Base-by-base conservation (phyloP, 2,113 vertebrate genomes). In the Channa argus region DNA sequence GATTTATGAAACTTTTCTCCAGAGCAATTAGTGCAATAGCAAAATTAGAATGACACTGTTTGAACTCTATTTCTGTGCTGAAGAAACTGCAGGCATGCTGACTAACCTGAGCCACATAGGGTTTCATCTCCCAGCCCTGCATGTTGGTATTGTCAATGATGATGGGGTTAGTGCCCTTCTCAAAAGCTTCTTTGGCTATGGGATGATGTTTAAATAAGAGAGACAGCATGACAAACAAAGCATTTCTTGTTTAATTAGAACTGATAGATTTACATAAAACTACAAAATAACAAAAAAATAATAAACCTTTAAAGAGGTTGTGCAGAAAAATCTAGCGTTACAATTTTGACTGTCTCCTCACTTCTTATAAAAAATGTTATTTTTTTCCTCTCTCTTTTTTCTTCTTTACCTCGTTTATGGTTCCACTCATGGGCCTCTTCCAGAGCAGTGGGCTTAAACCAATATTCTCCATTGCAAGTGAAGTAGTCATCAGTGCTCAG, bases 121-220 rank as follows among this genome's bases (percentile, higher is more conserved):
- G 97, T 89, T 94, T 98, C 98, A 99, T 99, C 93, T 99, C 98
- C 98, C 98, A 99, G 54, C 94, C 93, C 84, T 98, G 96, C 92
- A 96, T 92, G 83, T 99, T 99, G 89, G 98, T 99, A 89, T 99
- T 99, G 92, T 99, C 98, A 86, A 99, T 97, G 88, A 99, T 97
- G 90, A 99, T 93, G 58, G 98, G 97, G 73, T 95, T 95, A 33
- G 91, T 52, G n/a, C 91, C 91, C 77, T 89, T 96, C 88, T 96
- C 94, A 94, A 98, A 97, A 2, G 96, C 96, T 88, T 96, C 95
- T 91, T 94, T 96, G 76, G 97, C 98, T 99, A 91, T 24, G 7
- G 11, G 46, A 68, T 38, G 36, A 73, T 62, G 45, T 62, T 63
- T 11, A 6, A 52, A 79, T 44, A 51, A 65, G 34, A 72, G 7